Evolutionary conservation across 2,888 invertebrate genomes (phyloP).

Genomic region (Lysandra bellargus): DNA sequence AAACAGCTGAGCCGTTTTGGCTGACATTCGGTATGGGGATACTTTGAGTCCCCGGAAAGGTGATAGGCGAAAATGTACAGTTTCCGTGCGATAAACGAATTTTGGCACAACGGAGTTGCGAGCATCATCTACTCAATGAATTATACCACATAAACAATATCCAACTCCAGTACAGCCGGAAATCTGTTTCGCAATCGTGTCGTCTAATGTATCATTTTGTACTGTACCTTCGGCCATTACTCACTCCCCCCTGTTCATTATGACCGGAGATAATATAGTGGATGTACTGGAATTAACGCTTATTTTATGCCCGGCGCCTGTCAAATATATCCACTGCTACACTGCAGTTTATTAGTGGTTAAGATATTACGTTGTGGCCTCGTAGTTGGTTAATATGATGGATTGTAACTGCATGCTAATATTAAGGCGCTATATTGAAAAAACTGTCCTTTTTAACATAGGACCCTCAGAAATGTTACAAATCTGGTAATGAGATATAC

Average conservation of each 20-base stretch:
- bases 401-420: neutral
- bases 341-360: slow-evolving; percentile 16
- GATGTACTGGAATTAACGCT: slow-evolving; percentile 12
- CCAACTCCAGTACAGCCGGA: neutral
- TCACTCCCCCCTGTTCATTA: slow-evolving; percentile 1
- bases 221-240: slow-evolving; percentile 2
- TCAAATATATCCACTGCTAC: neutral
- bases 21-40: too few species aligned
- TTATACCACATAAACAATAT: neutral
- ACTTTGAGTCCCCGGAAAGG: too few species aligned
- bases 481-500: too few species aligned
- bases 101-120: too few species aligned
- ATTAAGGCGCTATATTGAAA: too few species aligned
- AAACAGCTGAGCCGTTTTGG: too few species aligned
- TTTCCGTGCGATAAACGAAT: too few species aligned
- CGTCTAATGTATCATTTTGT: neutral
- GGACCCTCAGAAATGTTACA: too few species aligned
- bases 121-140: too few species aligned
- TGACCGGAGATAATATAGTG: slow-evolving; percentile 15
- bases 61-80: too few species aligned
- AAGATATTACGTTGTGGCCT: neutral
- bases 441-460: too few species aligned
- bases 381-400: neutral
- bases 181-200: slow-evolving; percentile 9
- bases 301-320: slow-evolving; percentile 15